Evolutionary conservation across 2,888 invertebrate genomes (phyloP).

Genomic region (Diplazon laetatorius): DNA sequence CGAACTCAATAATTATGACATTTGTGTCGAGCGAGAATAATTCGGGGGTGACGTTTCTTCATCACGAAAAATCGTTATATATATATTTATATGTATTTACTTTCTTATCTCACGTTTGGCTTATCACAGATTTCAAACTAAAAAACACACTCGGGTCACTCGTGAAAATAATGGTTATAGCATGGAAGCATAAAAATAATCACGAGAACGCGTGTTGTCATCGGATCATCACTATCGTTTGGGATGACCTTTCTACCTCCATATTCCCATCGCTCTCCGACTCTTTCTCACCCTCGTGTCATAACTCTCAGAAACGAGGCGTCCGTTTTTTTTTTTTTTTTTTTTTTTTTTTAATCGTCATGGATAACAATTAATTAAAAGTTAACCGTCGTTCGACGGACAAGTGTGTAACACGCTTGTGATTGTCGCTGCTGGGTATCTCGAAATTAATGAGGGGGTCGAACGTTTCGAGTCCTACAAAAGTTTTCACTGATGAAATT

Average conservation of each 20-base stretch:
- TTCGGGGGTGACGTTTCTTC: too few relatives aligned
- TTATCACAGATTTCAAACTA: background rate
- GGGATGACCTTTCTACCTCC: constrained; percentile 52
- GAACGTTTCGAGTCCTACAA: background rate
- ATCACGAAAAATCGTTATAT: too few relatives aligned
- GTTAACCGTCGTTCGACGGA: constrained; percentile 22
- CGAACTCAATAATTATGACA: too few relatives aligned
- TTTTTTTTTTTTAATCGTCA: constrained; percentile 35
- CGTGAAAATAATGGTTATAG: constrained; percentile 27
- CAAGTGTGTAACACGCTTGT: constrained; percentile 8
- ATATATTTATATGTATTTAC: too few relatives aligned
- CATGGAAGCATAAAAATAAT: constrained; percentile 43
- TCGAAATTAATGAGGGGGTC: constrained; percentile 36
- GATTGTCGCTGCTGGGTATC: constrained; percentile 11
- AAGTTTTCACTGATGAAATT: constrained; percentile 27
- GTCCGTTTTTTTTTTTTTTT: too few relatives aligned
- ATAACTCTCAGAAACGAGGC: constrained; percentile 41
- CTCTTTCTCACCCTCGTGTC: constrained; percentile 29
- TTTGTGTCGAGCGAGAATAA: too few relatives aligned
- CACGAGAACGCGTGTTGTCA: constrained; percentile 56
- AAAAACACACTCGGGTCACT: background rate
- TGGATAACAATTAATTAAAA: constrained; percentile 56
- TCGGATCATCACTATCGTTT: constrained; percentile 56
- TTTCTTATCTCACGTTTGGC: constrained; percentile 25
- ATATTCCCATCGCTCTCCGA: constrained; percentile 12